Evolutionary conservation across 2,888 invertebrate genomes (phyloP), one percentile per base, ranked within the genome.

Genomic region (Homarus gammarus): DNA sequence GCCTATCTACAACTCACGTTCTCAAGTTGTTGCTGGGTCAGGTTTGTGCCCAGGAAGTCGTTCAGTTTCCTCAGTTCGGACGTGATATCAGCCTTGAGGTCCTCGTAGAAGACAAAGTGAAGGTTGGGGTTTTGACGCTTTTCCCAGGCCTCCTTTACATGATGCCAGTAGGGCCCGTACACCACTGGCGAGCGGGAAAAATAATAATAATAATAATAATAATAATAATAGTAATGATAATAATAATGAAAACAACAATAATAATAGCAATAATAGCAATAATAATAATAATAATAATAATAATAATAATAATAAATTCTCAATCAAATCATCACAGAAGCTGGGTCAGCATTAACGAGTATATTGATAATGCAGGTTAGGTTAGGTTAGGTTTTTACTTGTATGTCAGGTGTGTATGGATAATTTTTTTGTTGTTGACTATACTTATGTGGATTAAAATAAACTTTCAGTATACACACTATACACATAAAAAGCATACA

Each of bases 41-140:
- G 44, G 5, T 64, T 8, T 8, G 77, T 49, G 33, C 68, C 85
- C 6, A 90, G 70, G 81, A 90, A 90, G 1, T 49, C 38, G 73
- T 84, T 81, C 51, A 90, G 84, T 51, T 75, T 87, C 33, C 64
- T 49, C 6, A 84, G 51, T 51, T 90, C 90, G 2, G 1, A 22
- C 84, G 70, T 84, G 33, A 87, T 83, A 38, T 90, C 64, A 10
- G 44, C 73, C 77, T 90, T 90, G 44, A 90, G 49, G 68, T 90
- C 77, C 82, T 90, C 90, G 68, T 88, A 90, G 81, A 90, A 88
- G 40, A 88, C 56, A 64, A 90, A 77, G 79, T 88, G 90, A 31
- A 90, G 64, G 81, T 90, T 87, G 44, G 90, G 87, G 49, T 90
- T 84, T 68, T 90, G 38, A 3, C 84, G 61, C 33, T 77, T 78